Percentiles rank a stretch among this genome's conserved stretches.
phyloP scores from a whole-genome alignment of 1,140 invertebrate species.

The Papilio aristodemus region DNA sequence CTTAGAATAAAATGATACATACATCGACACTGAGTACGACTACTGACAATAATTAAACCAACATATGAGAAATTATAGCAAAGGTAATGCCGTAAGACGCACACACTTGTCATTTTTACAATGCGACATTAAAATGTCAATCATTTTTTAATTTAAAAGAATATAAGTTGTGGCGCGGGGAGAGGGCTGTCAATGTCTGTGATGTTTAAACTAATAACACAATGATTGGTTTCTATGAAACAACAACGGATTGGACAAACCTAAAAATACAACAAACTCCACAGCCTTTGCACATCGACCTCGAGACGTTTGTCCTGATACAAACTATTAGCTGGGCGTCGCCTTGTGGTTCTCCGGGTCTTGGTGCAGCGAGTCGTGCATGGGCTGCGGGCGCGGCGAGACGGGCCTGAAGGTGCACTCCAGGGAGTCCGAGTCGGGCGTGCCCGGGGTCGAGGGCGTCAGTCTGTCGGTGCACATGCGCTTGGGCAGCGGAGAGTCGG shows the following conservation, averaged over 20 bases:
- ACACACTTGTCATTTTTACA: no score
- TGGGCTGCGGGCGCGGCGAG: constrained; percentile 56
- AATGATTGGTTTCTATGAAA: background rate
- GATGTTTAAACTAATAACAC: background rate
- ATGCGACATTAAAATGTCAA: no score
- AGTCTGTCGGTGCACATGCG: constrained; percentile 65
- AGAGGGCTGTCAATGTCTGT: no score
- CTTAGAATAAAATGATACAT: no score
- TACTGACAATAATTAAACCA: no score
- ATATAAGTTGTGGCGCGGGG: no score
- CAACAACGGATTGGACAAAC: background rate
- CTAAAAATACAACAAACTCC: background rate
- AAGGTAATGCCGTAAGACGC: no score
- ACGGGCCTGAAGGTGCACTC: constrained; percentile 72
- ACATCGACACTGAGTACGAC: no score
- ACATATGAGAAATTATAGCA: no score
- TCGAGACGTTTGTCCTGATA: background rate
- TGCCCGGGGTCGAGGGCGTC: constrained; percentile 64
- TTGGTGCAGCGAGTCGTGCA: constrained; percentile 51
- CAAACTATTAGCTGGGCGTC: constrained; percentile 65
- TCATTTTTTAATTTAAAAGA: no score
- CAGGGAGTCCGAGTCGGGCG: constrained; percentile 63
- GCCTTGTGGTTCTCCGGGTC: constrained; percentile 53
- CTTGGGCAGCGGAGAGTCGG: constrained; percentile 79
- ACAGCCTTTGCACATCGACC: background rate